Evolutionary conservation across 2,888 invertebrate species (phyloP), one percentile per base, ranked within the genome.

Genomic region (Thalpophila matura): DNA sequence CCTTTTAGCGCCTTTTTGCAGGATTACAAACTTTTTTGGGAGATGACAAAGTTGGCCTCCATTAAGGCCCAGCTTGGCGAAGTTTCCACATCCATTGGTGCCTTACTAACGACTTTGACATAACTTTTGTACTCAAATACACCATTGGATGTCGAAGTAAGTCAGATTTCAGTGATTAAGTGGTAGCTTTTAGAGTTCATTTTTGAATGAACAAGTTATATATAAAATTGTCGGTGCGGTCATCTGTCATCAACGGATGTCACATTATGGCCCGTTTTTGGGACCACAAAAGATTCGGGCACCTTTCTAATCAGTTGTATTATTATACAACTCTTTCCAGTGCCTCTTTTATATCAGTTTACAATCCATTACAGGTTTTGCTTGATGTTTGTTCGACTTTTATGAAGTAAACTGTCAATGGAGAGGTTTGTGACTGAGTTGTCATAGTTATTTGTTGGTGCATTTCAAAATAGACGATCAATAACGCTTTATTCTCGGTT

Each of bases 201-300:
- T 67, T 53, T 65, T 14, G 33, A 6, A n/a, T 50, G 20, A 31
- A 12, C 1, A 31, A 22, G 0, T 10, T n/a, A 1, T 14, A 27
- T 26, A 3, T 63, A 40, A 66, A 49, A 47, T 71, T 63, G 74
- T 76, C 43, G 50, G 57, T 55, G 60, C 72, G 66, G 87, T 91
- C 90, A 91, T 93, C 90, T 91, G 91, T 93, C 92, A 92, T 93
- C 91, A 82, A 91, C 81, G 89, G 87, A 85, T 92, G 93, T 92
- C 93, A 91, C 88, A 91, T 92, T 91, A 91, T 64, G 76, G 47
- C 76, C 82, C 83, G 55, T 84, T 88, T 89, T 88, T 78, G 68
- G 68, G 57, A 29, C 58, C 53, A 79, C 79, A 78, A 78, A 69
- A 76, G 81, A 54, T 59, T 84, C 75, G 72, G 83, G 74, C 60